A percentile compares a stretch with the other conserved stretches of the same genome.
phyloP scores from a whole-genome alignment of 2,797 vertebrate genomes.

The Rhodeus uyekii region DNA sequence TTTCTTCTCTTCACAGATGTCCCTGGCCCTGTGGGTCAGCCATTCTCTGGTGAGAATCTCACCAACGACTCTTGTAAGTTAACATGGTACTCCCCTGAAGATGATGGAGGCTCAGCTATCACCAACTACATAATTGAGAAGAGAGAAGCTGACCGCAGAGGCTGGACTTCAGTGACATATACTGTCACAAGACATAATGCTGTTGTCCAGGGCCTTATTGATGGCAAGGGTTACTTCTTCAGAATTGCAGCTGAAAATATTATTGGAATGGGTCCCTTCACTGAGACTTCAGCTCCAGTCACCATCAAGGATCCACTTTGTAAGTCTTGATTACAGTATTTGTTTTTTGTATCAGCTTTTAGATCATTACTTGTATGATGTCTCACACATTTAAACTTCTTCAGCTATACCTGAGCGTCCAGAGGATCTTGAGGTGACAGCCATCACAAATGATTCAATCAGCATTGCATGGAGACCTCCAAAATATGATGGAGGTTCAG shows the following conservation, averaged over 20 bases:
- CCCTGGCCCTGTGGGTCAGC: slow-evolving; percentile 91
- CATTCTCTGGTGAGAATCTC: slow-evolving; percentile 89
- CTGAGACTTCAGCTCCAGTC: slow-evolving; percentile 85
- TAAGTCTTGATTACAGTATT: slow-evolving; percentile 71
- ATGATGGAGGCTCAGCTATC: slow-evolving; percentile 93
- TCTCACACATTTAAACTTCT: slow-evolving; percentile 7
- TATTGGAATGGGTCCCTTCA: slow-evolving; percentile 96
- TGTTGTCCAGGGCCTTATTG: slow-evolving; percentile 89
- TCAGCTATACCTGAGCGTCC: slow-evolving; percentile 95
- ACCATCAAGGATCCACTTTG: slow-evolving; percentile 93
- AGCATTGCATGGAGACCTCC: slow-evolving; percentile 92
- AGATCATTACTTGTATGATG: background rate
- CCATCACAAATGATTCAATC: slow-evolving; percentile 88
- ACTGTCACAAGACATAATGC: slow-evolving; percentile 96
- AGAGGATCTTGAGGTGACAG: slow-evolving; percentile 91
- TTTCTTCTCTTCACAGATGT: slow-evolving; percentile 80
- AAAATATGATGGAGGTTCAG: slow-evolving; percentile 94
- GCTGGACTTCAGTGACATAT: slow-evolving; percentile 94
- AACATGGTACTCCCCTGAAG: slow-evolving; percentile 94
- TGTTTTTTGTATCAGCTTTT: background rate
- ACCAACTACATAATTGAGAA: slow-evolving; percentile 98
- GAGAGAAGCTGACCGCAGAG: slow-evolving; percentile 91
- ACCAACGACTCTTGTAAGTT: slow-evolving; percentile 96
- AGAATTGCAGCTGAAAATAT: slow-evolving; percentile 97
- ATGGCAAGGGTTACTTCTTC: slow-evolving; percentile 95